Conservation (phyloP, 1,140 invertebrate species). For the Mycetomoellerius zeteki region DNA sequence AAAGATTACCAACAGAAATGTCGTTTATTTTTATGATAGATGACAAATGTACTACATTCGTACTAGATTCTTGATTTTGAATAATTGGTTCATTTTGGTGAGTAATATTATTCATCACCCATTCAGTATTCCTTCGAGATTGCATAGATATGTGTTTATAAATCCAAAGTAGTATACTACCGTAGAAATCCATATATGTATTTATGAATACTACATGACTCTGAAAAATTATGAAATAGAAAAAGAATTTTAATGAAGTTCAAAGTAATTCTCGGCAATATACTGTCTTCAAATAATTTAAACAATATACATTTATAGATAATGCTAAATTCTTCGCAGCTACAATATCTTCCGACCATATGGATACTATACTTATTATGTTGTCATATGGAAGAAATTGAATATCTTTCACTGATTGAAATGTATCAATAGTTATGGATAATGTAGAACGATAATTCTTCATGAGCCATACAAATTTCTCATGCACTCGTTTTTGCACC, state of each 20-base stretch:
- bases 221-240: not conserved
- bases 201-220: not conserved
- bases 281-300: not conserved
- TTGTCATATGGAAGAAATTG: not conserved
- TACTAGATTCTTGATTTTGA: not conserved
- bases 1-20: not conserved
- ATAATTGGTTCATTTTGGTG: not conserved
- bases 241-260: not conserved
- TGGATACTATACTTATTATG: not conserved
- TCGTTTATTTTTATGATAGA: no score
- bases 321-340: not conserved
- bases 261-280: not conserved
- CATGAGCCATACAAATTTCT: not conserved
- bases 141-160: no score
- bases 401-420: not conserved
- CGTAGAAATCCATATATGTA: slow-evolving; percentile 7
- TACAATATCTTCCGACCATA: slow-evolving; percentile 33
- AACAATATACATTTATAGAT: slow-evolving; percentile 14
- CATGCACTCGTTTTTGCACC: not conserved
- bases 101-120: no score
- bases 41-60: no score
- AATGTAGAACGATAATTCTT: not conserved
- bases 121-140: no score
- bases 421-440: not conserved
- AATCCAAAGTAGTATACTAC: not conserved